These are phyloP conservation scores for Phycodurus eques DNA, from an alignment of 2,113 vertebrate genomes.

Conservation along the genomic window DNA sequence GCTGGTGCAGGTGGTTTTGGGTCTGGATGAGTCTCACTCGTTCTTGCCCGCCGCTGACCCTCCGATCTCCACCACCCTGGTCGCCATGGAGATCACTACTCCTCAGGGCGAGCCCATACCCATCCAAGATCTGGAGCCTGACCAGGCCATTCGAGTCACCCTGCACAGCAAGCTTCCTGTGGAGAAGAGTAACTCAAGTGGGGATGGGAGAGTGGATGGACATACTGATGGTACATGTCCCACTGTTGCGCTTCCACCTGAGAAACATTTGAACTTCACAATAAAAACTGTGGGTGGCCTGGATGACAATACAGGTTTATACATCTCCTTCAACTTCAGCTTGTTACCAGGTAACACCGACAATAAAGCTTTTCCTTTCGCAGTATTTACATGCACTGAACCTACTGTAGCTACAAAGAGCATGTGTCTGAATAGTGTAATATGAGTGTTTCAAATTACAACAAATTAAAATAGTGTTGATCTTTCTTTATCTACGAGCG, in stretches of 20 bases:
- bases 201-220: neutral
- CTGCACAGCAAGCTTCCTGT: conserved; percentile 47
- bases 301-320: conserved; percentile 67
- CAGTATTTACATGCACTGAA: neutral
- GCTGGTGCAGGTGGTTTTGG: conserved; percentile 70
- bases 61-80: conserved; percentile 71
- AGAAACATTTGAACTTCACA: conserved; percentile 61
- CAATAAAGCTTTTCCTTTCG: neutral
- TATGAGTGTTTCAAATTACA: too few relatives aligned
- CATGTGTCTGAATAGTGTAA: too few relatives aligned
- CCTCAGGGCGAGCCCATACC: conserved; percentile 64
- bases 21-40: conserved; percentile 49
- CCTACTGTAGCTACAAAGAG: too few relatives aligned
- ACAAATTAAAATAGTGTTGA: too few relatives aligned
- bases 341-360: conserved; percentile 60
- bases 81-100: conserved; percentile 75
- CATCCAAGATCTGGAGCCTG: conserved; percentile 59
- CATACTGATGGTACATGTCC: conserved; percentile 26
- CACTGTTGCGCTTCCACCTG: conserved; percentile 33
- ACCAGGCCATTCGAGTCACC: conserved; percentile 66
- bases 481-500: too few relatives aligned
- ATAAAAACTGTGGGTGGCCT: conserved; percentile 52
- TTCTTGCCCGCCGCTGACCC: conserved; percentile 54
- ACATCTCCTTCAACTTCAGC: conserved; percentile 68
- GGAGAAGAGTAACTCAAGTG: neutral